Evolutionary conservation across 2,113 vertebrate genomes (phyloP), one percentile per base, ranked within the genome.

Genomic region (Casuarius casuarius): DNA sequence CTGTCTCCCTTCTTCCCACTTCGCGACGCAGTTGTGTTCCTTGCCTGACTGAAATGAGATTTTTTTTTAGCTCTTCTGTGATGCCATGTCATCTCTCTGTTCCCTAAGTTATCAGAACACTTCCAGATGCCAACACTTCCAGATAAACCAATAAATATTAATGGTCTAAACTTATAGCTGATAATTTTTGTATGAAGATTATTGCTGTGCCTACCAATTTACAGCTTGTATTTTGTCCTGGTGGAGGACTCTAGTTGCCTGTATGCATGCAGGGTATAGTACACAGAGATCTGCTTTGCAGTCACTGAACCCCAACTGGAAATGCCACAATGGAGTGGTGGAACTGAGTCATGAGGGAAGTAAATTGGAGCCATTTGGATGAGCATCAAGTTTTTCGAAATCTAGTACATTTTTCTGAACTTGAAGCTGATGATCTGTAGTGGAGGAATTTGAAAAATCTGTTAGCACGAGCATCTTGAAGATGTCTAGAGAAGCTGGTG

Each of bases 361-460:
- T 42, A 87, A 56, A 52, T 25, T 31, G 40, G 28, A 81, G 16
- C 9, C 4, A 15, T 65, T 68, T 71, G 81, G 11, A 5, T 48
- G n/a, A 59, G 11, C 5, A 0, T 6, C 3, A 0, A 33, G 29
- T 3, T 76, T 67, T 86, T 35, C 4, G 56, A 44, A 79, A n/a
- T 17, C 4, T 29, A 8, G 5, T 6, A 5, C 10, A 2, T 23
- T 85, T 23, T 77, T 84, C 62, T 61, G 68, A 61, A 17, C 6
- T 70, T 46, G 17, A 31, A 78, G 38, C 17, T 86, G 62, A n/a
- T 86, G 44, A 21, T 85, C 13, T 76, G 19, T 88, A 46, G 66
- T 31, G 67, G 74, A 29, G 1, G 17, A 49, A 10, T 63, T 77
- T 38, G 49, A 79, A 42, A 85, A 52, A 31, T 6, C 17, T 51